Conservation (phyloP, 2,888 invertebrate genomes). For the Lycophotia porphyrea region DNA sequence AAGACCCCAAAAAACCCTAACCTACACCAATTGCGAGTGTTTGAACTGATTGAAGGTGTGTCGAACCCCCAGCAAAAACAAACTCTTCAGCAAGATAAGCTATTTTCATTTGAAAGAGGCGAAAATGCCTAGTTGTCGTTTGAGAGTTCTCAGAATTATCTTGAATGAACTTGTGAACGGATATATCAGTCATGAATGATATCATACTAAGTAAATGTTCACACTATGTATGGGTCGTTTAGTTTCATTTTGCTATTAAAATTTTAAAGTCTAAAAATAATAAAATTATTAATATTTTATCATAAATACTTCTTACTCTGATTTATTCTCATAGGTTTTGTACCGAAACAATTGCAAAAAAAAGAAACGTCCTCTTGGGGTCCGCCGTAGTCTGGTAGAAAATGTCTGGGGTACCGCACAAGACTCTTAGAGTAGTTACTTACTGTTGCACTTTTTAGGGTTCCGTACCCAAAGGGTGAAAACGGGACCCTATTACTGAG, state of each 20-base stretch:
- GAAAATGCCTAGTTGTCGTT: neutral
- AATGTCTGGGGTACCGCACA: neutral
- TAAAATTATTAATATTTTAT: neutral
- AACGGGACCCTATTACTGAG: no score
- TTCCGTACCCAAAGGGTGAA: no score
- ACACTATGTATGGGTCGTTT: constrained; percentile 7
- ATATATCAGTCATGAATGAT: constrained; percentile 30
- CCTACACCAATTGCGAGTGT: neutral
- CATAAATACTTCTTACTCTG: no score
- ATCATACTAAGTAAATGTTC: constrained; percentile 11
- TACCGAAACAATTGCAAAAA: neutral
- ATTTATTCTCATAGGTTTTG: no score
- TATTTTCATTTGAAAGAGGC: neutral
- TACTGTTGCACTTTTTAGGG: no score
- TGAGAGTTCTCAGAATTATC: constrained; percentile 16
- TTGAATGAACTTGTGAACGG: constrained; percentile 25
- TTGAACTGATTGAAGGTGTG: neutral
- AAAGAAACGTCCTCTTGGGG: neutral
- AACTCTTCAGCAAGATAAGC: neutral
- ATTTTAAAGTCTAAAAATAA: neutral
- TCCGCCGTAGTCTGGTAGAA: neutral
- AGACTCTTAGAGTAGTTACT: no score
- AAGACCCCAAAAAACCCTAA: neutral
- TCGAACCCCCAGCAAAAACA: neutral
- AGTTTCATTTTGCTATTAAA: neutral